These are phyloP conservation scores for Nemoura dubitans DNA, from an alignment of 2,888 invertebrate genomes.

Conservation along the genomic window DNA sequence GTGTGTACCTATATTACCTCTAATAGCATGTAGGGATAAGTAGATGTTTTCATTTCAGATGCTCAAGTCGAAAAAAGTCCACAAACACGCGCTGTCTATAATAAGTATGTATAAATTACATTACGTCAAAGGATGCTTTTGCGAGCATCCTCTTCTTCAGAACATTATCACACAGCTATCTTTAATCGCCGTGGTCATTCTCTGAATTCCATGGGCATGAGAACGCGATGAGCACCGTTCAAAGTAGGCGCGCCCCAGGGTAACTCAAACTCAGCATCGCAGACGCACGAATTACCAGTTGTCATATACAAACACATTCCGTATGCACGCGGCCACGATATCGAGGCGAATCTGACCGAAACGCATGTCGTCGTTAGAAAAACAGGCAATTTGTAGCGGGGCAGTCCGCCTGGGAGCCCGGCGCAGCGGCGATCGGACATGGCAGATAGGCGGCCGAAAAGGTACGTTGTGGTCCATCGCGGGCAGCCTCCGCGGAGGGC, in stretches of 20 bases:
- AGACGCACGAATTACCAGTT: not conserved
- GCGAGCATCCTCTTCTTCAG: not conserved
- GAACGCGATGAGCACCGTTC: not conserved
- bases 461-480: not conserved
- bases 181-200: not conserved
- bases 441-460: not conserved
- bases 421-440: not conserved
- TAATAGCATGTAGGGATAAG: no score
- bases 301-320: not conserved
- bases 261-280: not conserved
- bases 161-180: not conserved
- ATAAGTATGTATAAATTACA: not conserved
- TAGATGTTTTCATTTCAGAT: no score
- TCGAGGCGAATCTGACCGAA: not conserved
- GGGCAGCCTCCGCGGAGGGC: not conserved
- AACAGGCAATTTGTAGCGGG: constrained; percentile 28
- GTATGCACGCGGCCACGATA: not conserved
- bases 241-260: not conserved
- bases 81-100: not conserved
- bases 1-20: not conserved
- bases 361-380: not conserved
- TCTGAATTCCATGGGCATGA: not conserved
- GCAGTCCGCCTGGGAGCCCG: not conserved
- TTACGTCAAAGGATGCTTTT: not conserved
- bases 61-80: not conserved